A percentile compares a stretch with the other conserved stretches of the same genome.
Evolutionary conservation across 2,797 vertebrate species (phyloP).

Genomic region (Halcyon chelicuti): DNA sequence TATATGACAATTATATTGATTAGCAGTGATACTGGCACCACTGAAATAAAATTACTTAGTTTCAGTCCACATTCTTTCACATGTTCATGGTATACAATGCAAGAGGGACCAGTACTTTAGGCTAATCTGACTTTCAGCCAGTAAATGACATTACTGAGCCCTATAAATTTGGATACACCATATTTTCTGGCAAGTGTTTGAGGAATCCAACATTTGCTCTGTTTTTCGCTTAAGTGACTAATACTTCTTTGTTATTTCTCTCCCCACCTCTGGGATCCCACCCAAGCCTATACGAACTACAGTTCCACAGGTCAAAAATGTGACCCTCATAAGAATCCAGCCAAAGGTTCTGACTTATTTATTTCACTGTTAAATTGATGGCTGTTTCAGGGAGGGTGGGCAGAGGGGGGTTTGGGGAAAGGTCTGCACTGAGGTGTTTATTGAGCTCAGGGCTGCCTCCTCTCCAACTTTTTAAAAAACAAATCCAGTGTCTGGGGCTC

Average conservation of each 20-base stretch:
- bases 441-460: neutral
- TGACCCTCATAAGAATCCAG: neutral
- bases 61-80: neutral
- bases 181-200: neutral
- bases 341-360: neutral
- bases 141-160: neutral
- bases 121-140: neutral
- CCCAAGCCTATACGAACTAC: neutral
- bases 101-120: neutral
- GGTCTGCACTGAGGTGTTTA: neutral
- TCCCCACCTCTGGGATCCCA: neutral
- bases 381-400: neutral
- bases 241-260: neutral
- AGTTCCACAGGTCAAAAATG: neutral
- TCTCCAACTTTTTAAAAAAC: neutral
- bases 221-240: neutral
- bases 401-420: too few relatives aligned
- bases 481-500: neutral
- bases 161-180: neutral
- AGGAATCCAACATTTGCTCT: neutral
- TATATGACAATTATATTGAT: neutral
- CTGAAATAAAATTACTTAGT: neutral
- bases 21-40: neutral
- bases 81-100: neutral
- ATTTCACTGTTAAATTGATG: neutral